Base-by-base conservation (phyloP, 2,888 invertebrate genomes). In the Drosophila tripunctata region DNA sequence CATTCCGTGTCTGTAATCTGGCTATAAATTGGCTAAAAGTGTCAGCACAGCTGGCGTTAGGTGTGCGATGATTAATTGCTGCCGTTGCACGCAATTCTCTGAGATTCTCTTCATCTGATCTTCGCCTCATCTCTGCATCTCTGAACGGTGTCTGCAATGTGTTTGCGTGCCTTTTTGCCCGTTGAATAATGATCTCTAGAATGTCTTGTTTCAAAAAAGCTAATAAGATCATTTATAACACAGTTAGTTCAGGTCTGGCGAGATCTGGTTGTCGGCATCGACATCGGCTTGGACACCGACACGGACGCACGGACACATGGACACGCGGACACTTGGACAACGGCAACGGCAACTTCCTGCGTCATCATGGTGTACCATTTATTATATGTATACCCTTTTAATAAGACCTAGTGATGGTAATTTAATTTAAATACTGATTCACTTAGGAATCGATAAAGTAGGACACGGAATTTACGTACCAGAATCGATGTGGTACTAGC, bases 191-290 rank as follows among this genome's bases (percentile, higher is more conserved):
- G 77, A 81, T 85, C 78, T 74, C 72, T 63, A 76, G 83, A 79
- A 83, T 88, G 88, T 88, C 85, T 83, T 87, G 83, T 81, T 85
- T 87, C 83, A 78, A 71, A 75, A 83, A 81, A 76, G 74, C 87
- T 88, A 88, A 88, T 88, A 88, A 88, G 88, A 88, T 88, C 88
- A 88, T 88, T 88, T 88, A 87, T 88, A 87, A 87, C 84, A 77
- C 79, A 83, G 86, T 86, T 79, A 78, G 78, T 70, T 72, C 58
- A 10, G 38, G 4, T 45, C 58, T 30, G 67, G 33, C 43, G 56
- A 40, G 62, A 62, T 67, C 72, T 77, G 67, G 56, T 57, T 68
- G 73, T 61, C 65, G 38, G 43, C 43, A 65, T 56, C 66, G 61
- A 57, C 52, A 41, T 40, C 54, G 64, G 1, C 27, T 27, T 27